A percentile compares a stretch with the other conserved stretches of the same genome.
Evolutionary conservation across 2,113 vertebrate genomes (phyloP).

Genomic region (Vulpes lagopus): DNA sequence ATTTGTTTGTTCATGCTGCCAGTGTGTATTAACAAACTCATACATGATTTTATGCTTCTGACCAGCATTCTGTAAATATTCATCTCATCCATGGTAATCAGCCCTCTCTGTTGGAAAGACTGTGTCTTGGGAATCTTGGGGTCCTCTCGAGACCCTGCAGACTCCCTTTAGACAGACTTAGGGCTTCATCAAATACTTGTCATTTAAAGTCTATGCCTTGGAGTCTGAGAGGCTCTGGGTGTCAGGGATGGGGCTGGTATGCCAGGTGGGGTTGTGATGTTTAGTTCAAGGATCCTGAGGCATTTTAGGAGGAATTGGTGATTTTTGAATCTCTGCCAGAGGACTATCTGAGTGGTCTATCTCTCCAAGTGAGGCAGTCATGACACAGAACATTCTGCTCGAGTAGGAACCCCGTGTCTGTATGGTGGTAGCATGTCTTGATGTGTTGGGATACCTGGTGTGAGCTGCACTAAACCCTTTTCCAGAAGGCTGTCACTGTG

Average conservation of each 20-base stretch:
- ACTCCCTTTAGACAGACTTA: neutral
- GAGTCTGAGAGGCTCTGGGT: neutral
- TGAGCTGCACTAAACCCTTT: neutral
- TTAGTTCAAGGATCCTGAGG: neutral
- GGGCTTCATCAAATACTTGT: neutral
- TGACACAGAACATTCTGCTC: neutral
- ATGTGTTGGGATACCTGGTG: neutral
- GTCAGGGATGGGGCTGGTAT: neutral
- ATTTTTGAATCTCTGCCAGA: neutral
- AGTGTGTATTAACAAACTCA: neutral
- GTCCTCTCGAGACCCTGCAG: neutral
- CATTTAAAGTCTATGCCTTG: neutral
- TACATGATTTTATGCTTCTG: neutral
- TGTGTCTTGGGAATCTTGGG: fast-evolving
- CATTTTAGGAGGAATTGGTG: neutral
- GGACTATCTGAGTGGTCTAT: neutral
- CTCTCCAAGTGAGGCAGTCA: neutral
- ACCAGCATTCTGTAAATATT: neutral
- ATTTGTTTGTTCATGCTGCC: neutral
- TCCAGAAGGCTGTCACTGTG: neutral
- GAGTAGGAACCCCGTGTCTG: too few species aligned
- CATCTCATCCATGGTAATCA: fast-evolving
- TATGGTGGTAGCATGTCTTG: neutral
- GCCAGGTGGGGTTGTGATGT: neutral
- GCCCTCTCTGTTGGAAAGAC: neutral